Conservation (phyloP, 1,140 invertebrate genomes). For the Orius insidiosus region DNA sequence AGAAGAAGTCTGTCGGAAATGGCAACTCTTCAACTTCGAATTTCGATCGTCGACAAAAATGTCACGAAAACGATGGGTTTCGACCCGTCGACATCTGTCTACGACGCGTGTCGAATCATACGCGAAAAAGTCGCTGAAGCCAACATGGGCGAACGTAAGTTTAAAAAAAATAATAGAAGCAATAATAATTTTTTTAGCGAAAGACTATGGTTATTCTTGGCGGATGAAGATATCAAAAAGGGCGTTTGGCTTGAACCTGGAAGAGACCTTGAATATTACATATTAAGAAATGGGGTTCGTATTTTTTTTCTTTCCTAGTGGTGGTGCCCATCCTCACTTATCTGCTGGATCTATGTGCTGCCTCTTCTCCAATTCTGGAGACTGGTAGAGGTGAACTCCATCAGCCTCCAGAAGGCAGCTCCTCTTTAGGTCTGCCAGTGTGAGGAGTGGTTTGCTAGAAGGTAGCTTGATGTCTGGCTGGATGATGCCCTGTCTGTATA, state of each 20-base stretch:
- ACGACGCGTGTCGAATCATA: conserved; percentile 88
- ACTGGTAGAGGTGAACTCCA: no score
- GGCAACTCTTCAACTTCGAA: conserved; percentile 78
- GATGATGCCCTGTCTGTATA: no score
- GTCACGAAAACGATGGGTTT: conserved; percentile 97
- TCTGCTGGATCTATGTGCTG: no score
- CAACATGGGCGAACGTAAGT: conserved; percentile 65
- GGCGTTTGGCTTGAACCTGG: conserved; percentile 94
- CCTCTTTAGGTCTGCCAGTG: no score
- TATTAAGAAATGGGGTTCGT: conserved; percentile 72
- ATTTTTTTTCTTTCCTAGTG: not conserved
- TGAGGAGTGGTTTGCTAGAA: no score
- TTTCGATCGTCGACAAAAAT: conserved; percentile 81
- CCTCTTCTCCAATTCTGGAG: no score
- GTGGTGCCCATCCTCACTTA: no score
- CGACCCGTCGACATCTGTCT: conserved; percentile 80
- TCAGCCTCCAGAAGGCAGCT: no score
- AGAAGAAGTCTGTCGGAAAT: conserved; percentile 25
- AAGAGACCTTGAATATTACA: conserved; percentile 87
- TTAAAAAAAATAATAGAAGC: no score
- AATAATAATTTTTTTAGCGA: no score
- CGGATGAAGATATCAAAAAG: conserved; percentile 90
- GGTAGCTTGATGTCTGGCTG: no score
- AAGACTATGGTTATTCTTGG: conserved; percentile 95
- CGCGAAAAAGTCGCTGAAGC: conserved; percentile 85